A percentile compares a stretch with the other conserved stretches of the same genome.
Conservation (phyloP, 2,797 vertebrate species). For the Coregonus sp. region DNA sequence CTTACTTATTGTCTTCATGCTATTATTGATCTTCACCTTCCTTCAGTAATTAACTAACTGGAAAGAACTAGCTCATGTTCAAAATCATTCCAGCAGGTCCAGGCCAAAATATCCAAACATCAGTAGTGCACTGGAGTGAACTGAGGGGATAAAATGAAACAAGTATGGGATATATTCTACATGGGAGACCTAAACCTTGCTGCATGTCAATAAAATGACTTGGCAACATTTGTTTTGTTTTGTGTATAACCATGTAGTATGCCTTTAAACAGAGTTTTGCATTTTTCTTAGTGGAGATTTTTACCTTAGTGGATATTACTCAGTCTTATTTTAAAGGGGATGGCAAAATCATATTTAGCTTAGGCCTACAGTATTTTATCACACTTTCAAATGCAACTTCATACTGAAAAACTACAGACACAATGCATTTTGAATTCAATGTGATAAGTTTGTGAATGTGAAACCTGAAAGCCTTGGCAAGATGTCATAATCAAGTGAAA, state of each 20-base stretch:
- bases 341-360: not conserved
- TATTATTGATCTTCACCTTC: not conserved
- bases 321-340: not conserved
- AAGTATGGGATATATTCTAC: not conserved
- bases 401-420: not conserved
- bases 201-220: not conserved
- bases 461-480: not conserved
- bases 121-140: not conserved
- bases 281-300: not conserved
- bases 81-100: not conserved
- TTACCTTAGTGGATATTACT: not conserved
- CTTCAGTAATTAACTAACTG: not conserved
- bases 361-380: not conserved
- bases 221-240: not conserved
- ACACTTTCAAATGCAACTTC: not conserved
- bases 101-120: not conserved
- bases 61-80: not conserved
- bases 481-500: not conserved
- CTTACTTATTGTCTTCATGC: not conserved
- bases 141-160: not conserved
- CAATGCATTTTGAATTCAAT: not conserved
- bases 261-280: not conserved
- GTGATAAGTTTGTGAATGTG: not conserved
- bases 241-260: not conserved
- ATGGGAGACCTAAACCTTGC: not conserved